Evolutionary conservation across 2,888 invertebrate species (phyloP).

Genomic region (Calameuta idolon): DNA sequence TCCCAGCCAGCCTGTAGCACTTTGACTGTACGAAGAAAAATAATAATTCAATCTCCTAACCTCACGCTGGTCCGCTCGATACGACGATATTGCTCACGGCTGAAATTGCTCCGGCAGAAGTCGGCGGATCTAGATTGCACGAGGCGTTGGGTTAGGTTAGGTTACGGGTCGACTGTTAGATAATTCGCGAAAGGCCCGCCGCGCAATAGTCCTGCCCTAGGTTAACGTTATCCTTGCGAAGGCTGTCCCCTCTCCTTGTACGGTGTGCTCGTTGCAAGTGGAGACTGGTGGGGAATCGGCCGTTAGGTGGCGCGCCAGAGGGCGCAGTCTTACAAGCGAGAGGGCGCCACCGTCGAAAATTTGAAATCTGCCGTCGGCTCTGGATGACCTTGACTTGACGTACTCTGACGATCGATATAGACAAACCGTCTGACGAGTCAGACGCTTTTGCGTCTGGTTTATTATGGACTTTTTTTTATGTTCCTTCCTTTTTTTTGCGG

Average conservation of each 20-base stretch:
- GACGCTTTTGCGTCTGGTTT: conserved; percentile 15
- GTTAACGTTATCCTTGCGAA: conserved; percentile 58
- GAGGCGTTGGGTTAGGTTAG: not conserved
- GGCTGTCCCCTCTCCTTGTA: conserved; percentile 1
- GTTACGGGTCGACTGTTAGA: conserved; percentile 13
- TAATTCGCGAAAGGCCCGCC: conserved; percentile 15
- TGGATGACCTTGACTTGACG: conserved; percentile 47
- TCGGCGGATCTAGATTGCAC: not conserved
- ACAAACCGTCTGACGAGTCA: conserved; percentile 10
- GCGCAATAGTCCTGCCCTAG: conserved; percentile 56
- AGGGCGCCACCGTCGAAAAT: conserved; percentile 33
- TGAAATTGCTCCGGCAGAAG: not conserved
- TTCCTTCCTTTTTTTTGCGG: no score
- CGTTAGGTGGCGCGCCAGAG: not conserved
- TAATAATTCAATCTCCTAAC: not conserved
- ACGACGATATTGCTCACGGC: not conserved
- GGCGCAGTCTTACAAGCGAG: not conserved
- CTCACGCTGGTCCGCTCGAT: not conserved
- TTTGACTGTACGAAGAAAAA: not conserved
- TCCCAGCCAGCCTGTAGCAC: not conserved
- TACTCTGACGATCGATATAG: conserved; percentile 41
- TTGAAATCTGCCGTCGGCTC: conserved; percentile 37
- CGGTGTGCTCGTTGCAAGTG: not conserved
- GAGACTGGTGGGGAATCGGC: not conserved
- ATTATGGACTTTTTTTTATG: not conserved